Conservation (phyloP, 2,113 vertebrate genomes). For the Geococcyx californianus region DNA sequence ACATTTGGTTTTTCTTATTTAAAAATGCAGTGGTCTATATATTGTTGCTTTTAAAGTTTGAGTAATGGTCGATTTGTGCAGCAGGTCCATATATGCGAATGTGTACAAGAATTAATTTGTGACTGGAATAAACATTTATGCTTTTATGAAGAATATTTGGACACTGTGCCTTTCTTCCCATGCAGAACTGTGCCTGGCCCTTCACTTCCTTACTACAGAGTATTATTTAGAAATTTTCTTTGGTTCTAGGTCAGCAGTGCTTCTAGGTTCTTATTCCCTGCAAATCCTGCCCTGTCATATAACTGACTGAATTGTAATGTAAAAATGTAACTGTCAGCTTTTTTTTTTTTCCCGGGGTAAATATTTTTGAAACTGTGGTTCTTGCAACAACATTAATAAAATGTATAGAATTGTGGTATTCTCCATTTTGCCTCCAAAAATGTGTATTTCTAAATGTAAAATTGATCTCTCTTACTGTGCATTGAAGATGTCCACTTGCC, state of each 20-base stretch:
- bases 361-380: background rate
- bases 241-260: background rate
- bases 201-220: background rate
- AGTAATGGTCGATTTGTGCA: background rate
- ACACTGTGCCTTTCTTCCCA: background rate
- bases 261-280: background rate
- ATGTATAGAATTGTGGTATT: background rate
- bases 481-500: background rate
- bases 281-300: background rate
- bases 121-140: background rate
- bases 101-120: background rate
- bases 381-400: background rate
- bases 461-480: no score
- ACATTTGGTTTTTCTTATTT: background rate
- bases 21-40: background rate
- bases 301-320: background rate
- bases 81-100: background rate
- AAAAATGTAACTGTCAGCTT: background rate
- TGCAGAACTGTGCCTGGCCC: background rate
- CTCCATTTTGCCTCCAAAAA: background rate
- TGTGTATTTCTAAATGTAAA: background rate
- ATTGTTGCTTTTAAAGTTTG: background rate
- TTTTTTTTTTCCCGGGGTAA: background rate
- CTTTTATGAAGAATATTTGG: background rate
- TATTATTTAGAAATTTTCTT: background rate